These are phyloP conservation scores for Vultur gryphus DNA, from an alignment of 2,797 vertebrate genomes.

Conservation along the genomic window DNA sequence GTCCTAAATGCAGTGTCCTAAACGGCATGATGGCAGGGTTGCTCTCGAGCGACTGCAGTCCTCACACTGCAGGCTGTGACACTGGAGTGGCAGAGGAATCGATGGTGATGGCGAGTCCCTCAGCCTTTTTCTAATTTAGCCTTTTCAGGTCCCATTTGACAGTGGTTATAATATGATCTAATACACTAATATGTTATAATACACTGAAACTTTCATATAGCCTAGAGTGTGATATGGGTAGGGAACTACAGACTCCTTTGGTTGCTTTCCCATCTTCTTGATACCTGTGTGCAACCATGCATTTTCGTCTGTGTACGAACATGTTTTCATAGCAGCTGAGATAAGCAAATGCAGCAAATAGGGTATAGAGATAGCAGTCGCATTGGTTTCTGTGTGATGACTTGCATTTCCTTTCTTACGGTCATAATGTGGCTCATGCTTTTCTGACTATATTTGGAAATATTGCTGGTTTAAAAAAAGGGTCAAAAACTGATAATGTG, in stretches of 20 bases:
- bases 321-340: background rate
- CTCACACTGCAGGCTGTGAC: background rate
- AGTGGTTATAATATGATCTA: background rate
- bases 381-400: background rate
- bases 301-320: background rate
- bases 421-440: background rate
- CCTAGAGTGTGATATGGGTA: background rate
- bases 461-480: background rate
- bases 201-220: background rate
- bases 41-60: background rate
- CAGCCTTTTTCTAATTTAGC: background rate
- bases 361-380: background rate
- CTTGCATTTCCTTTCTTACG: background rate
- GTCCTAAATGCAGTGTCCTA: background rate
- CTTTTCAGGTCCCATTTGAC: background rate
- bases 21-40: rapidly evolving
- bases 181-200: background rate
- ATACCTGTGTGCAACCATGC: background rate
- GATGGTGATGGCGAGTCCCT: rapidly evolving
- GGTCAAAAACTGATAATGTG: background rate
- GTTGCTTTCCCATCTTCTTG: background rate
- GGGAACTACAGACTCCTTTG: background rate
- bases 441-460: conserved; percentile 22
- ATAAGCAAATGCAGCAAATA: background rate
- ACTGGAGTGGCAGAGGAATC: background rate